Base-by-base conservation (phyloP, 92 coral and sea anemone species). In the Palythoa grandis region DNA sequence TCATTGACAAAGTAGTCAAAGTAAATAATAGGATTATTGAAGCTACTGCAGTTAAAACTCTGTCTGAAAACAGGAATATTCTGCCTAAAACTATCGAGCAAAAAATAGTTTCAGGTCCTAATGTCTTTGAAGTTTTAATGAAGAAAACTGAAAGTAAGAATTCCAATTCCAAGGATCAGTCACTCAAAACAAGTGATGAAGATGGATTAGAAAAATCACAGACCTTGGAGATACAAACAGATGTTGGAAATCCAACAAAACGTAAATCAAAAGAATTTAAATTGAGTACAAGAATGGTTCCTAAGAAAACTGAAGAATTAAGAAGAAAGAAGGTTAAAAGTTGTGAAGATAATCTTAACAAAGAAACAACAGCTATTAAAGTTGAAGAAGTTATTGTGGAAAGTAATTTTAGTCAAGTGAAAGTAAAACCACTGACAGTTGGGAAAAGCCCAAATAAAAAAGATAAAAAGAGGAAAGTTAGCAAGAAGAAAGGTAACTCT, bases 121-220 rank as follows among this genome's bases (percentile, higher is more conserved):
- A 88, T 92, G 95, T 90, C 11, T 94, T 94, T 92, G 93, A 92
- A 76, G 69, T 92, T 48, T 79, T 94, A 71, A 94, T 94, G 98
- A 88, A 73, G 65, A 92, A 91, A 65, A 86, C 88, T 48, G 82
- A 57, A 57, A 37, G 11, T n/a, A 66, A 80, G 63, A 74, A 80
- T 17, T 22, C n/a, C 48, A 29, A 43, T 11, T 52, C 43, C 4
- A 47, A n/a, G 19, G 63, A 66, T 20, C 58, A 43, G n/a, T 52
- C 74, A 23, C 40, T 52, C 22, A 11, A n/a, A 67, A 14, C 61
- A 24, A 67, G 16, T 67, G 61, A 15, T 6, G 15, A 1, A 16
- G 61, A 48, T 29, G 35, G 13, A 40, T 48, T 35, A 29, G 12
- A 50, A 47, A 60, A 67, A 10, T 65, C 63, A 9, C 70, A 38